Evolutionary conservation across 2,888 invertebrate species (phyloP).

Genomic region (Teleiodes luculella): DNA sequence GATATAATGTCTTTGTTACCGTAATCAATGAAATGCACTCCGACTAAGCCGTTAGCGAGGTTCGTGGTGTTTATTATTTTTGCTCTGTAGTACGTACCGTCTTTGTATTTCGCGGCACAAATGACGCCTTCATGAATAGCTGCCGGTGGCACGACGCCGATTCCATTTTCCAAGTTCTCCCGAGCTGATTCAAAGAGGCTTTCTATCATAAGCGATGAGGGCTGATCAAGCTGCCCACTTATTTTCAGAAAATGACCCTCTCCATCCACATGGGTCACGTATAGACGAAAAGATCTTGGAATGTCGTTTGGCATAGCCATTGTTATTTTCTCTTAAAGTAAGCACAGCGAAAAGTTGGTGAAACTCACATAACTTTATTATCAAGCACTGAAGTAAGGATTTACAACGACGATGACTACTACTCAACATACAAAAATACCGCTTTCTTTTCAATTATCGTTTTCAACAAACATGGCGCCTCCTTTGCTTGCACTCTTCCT

Average conservation of each 20-base stretch:
- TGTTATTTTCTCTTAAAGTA: conserved; percentile 2
- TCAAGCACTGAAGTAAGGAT: conserved; percentile 35
- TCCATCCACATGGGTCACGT: conserved; percentile 83
- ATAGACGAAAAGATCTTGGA: conserved; percentile 63
- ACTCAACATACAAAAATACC: conserved; percentile 44
- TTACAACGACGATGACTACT: conserved; percentile 33
- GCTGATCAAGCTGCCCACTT: conserved; percentile 83
- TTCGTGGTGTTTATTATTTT: conserved; percentile 72
- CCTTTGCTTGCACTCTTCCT: conserved; percentile 23
- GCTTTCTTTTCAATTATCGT: conserved; percentile 70
- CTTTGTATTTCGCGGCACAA: conserved; percentile 83
- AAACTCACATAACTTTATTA: conserved; percentile 49
- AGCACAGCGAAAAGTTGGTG: conserved; percentile 7
- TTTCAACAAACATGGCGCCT: conserved; percentile 64
- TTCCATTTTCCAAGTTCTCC: conserved; percentile 63
- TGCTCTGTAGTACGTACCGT: conserved; percentile 82
- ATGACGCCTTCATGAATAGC: conserved; percentile 74
- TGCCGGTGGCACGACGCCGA: conserved; percentile 68
- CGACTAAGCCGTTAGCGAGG: conserved; percentile 74
- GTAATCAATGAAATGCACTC: conserved; percentile 84
- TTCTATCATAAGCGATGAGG: conserved; percentile 77
- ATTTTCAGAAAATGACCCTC: conserved; percentile 84
- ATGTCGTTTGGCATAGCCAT: conserved; percentile 60
- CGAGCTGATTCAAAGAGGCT: conserved; percentile 59
- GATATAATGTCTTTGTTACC: conserved; percentile 82